Base-by-base conservation (phyloP, 2,797 vertebrate species). In the Rhinophrynus dorsalis region DNA sequence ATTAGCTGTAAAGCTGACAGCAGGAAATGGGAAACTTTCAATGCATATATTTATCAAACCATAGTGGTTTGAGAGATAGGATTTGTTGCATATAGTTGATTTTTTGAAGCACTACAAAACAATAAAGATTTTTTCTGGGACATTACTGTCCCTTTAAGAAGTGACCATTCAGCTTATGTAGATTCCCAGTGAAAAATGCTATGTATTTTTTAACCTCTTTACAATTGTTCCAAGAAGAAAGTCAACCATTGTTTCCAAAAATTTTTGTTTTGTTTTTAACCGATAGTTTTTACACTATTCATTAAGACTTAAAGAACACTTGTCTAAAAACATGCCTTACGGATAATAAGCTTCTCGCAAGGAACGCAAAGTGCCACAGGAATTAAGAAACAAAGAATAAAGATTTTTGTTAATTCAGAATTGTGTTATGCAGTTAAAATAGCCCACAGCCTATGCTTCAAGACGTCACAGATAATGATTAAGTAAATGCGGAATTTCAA, bases 401-500 rank as follows among this genome's bases (percentile, higher is more conserved):
- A 71, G 60, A 79, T 73, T 76, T 40, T 51, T 78, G 69, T 77
- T 85, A 75, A 79, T 76, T 80, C 73, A 65, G 30, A 75, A 57
- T 15, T 52, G 40, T 79, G 77, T 75, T 62, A 70, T 6, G 32
- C 27, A 20, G 61, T 62, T 83, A 76, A 79, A 74, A 56, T 62
- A 62, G 58, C 74, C 60, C 20, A 47, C 62, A 60, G 59, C 70
- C 57, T 27, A 47, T 80, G 57, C 42, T 75, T 78, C 58, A 30
- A 67, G 27, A 66, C 32, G 75, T 82, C 83, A 84, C 66, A 83
- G 74, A 69, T 74, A 80, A 80, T 74, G 77, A 78, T 79, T 77
- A 76, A 24, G 45, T 58, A 60, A 62, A 54, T 64, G 71, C 75
- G 45, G 77, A 77, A 75, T 81, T 59, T 74, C 32, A n/a, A 67